A percentile compares a stretch with the other conserved stretches of the same genome.
These are phyloP conservation scores for Tenthredo notha DNA, from an alignment of 2,888 invertebrate species.

Conservation along the genomic window DNA sequence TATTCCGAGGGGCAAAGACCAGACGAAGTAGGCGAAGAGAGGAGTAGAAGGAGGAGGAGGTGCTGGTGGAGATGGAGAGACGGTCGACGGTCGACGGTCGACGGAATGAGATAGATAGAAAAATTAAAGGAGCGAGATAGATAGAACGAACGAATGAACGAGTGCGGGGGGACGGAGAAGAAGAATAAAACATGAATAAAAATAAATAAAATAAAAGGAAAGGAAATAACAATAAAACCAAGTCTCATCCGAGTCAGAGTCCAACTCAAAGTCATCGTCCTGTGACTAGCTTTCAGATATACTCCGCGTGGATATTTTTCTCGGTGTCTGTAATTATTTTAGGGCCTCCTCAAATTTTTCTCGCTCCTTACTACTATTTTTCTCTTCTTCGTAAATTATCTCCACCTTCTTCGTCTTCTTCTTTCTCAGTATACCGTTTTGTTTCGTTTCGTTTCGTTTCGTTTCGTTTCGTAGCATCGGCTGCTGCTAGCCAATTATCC, in stretches of 20 bases:
- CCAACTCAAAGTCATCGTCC: slow-evolving; percentile 42
- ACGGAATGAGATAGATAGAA: slow-evolving; percentile 3
- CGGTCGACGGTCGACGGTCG: neutral
- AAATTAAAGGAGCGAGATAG: neutral
- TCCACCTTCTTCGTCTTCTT: neutral
- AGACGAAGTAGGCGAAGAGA: neutral
- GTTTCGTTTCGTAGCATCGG: slow-evolving; percentile 49
- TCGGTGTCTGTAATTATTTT: slow-evolving; percentile 48
- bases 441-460: slow-evolving; percentile 24
- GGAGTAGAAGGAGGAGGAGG: neutral
- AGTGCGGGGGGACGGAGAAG: neutral
- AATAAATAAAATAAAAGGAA: neutral
- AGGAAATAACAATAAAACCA: neutral
- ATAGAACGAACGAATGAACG: neutral
- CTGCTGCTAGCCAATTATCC: slow-evolving; percentile 68
- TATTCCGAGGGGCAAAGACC: slow-evolving; percentile 37
- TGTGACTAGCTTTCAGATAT: slow-evolving; percentile 3
- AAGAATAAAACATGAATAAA: neutral
- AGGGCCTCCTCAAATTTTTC: slow-evolving; percentile 44
- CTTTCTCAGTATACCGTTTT: slow-evolving; percentile 31
- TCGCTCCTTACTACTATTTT: slow-evolving; percentile 7
- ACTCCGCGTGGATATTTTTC: neutral
- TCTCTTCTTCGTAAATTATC: neutral
- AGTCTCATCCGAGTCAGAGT: slow-evolving; percentile 15
- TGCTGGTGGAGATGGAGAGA: neutral